A percentile compares a stretch with the other conserved stretches of the same genome.
phyloP scores from a whole-genome alignment of 2,797 vertebrate species.

The Siniperca scherzeri region DNA sequence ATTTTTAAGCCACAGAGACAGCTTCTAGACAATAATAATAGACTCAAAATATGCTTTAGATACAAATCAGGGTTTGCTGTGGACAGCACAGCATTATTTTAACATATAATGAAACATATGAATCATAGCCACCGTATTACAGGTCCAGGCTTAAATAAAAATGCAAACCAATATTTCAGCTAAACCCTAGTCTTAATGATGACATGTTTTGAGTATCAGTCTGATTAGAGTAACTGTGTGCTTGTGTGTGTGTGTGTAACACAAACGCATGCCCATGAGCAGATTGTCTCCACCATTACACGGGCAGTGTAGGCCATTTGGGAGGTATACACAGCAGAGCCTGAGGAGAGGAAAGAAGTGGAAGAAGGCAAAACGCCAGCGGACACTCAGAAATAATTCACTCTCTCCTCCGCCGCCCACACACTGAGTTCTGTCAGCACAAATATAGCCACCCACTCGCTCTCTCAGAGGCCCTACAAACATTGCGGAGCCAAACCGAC shows the following conservation, averaged over 20 bases:
- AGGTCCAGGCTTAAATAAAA: slow-evolving; percentile 1
- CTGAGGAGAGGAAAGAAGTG: slow-evolving; percentile 44
- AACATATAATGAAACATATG: slow-evolving; percentile 11
- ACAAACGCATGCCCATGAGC: slow-evolving; percentile 30
- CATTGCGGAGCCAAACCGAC: slow-evolving; percentile 33
- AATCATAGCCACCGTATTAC: slow-evolving; percentile 6
- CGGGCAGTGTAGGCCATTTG: slow-evolving; percentile 49
- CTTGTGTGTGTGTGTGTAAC: slow-evolving; percentile 4
- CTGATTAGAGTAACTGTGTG: slow-evolving; percentile 14
- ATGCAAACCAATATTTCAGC: neutral
- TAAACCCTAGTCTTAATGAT: neutral
- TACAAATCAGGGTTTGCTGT: neutral
- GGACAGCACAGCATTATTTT: neutral
- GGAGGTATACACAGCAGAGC: slow-evolving; percentile 41
- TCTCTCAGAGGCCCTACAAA: slow-evolving; percentile 36
- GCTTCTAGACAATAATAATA: neutral
- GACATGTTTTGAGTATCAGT: slow-evolving; percentile 18
- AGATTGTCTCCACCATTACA: slow-evolving; percentile 35
- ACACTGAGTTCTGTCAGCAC: slow-evolving; percentile 62
- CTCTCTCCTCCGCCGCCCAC: slow-evolving; percentile 52
- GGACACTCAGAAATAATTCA: slow-evolving; percentile 69
- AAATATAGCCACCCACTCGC: slow-evolving; percentile 61
- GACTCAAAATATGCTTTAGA: neutral
- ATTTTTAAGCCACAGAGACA: neutral
- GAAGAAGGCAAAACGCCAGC: slow-evolving; percentile 59